Evolutionary conservation across 2,888 invertebrate species (phyloP), one percentile per base, ranked within the genome.

Genomic region (Lithodes maja): DNA sequence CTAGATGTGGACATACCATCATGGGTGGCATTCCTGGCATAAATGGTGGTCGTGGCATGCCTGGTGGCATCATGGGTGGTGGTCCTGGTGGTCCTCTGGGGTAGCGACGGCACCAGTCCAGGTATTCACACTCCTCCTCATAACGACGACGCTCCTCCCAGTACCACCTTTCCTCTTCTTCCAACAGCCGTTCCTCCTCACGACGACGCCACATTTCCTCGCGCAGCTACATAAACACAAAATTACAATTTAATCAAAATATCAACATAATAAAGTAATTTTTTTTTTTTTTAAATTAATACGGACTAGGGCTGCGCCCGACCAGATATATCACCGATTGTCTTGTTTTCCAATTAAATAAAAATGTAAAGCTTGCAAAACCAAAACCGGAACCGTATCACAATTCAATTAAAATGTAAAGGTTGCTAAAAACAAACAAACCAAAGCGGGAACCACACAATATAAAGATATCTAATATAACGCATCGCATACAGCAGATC

Each of bases 91-190:
- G 90, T 9, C 89, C 89, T 71, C 90, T 54, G 33, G 88, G 90
- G 53, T 90, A 91, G 33, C 91, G 95, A 92, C 96, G 94, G 93
- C 95, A 95, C 96, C 96, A 96, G 92, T 96, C 96, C 93, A 96
- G 95, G 93, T 96, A 96, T 93, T 96, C 96, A 91, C 95, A 95
- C 92, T 96, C 96, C 92, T 96, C 96, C 92, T 96, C 96, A 92
- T 96, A 96, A 0, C 96, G 95, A 50, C 97, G 95, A 79, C 96
- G 94, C 93, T 97, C 98, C 93, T 98, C 98, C 98, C 98, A 98
- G 94, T 97, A 98, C 94, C 96, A 95, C 92, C 96, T 95, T 93
- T 97, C 97, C 92, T 97, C 97, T 92, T 97, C 97, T 93, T 97
- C 97, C 94, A 96, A 95, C 92, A 93, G 93, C 83, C 93, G 96